Conservation (phyloP, 2,888 invertebrate genomes). For the Clanis bilineata region DNA sequence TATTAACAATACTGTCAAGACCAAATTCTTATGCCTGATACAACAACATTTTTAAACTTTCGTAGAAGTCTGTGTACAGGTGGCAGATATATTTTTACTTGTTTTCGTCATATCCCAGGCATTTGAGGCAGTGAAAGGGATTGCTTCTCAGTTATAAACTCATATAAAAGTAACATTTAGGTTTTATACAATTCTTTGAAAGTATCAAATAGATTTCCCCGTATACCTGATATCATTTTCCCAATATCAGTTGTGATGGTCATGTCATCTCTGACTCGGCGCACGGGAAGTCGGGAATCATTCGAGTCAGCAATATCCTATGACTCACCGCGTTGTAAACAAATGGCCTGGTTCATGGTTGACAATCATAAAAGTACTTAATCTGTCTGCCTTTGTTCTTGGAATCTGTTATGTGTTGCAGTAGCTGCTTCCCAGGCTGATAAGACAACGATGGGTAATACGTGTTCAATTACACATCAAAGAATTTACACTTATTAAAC, state of each 20-base stretch:
- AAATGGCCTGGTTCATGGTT: constrained; percentile 1
- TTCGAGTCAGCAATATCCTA: constrained; percentile 17
- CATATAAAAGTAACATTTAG: too few relatives aligned
- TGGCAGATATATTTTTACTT: too few relatives aligned
- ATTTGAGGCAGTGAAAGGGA: too few relatives aligned
- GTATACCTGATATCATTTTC: not conserved
- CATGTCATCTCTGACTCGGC: constrained; percentile 1
- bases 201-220: not conserved
- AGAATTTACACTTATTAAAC: too few relatives aligned
- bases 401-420: not conserved
- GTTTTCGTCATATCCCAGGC: too few relatives aligned
- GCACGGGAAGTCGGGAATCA: constrained; percentile 20
- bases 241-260: not conserved
- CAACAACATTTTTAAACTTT: too few relatives aligned
- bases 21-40: too few relatives aligned
- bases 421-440: constrained; percentile 1
- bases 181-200: not conserved
- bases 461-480: too few relatives aligned
- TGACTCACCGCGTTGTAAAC: constrained; percentile 15
- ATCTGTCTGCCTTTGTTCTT: constrained; percentile 6
- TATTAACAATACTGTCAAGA: too few relatives aligned
- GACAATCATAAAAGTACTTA: not conserved
- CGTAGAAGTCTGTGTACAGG: too few relatives aligned
- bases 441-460: not conserved
- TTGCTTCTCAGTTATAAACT: too few relatives aligned